These are phyloP conservation scores for Lophochroa leadbeateri DNA, from an alignment of 2,113 vertebrate species.

Conservation along the genomic window DNA sequence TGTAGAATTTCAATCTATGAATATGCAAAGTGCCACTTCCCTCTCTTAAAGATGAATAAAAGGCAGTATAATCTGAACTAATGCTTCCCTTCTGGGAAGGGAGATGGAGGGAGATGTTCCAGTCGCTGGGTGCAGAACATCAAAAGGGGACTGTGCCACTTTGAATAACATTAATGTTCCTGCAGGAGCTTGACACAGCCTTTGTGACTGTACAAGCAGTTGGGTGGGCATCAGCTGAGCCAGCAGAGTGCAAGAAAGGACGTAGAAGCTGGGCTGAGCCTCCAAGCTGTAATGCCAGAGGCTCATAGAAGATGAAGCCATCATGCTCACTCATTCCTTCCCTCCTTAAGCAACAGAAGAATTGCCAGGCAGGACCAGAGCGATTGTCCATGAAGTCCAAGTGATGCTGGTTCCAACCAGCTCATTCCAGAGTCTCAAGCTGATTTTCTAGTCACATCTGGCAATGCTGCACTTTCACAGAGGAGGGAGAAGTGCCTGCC, in stretches of 20 bases:
- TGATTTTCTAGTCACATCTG: not conserved
- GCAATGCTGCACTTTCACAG: not conserved
- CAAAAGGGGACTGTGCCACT: not conserved
- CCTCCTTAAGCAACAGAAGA: not conserved
- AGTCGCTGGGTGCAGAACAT: not conserved
- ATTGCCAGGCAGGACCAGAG: not conserved
- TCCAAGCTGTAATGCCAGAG: not conserved
- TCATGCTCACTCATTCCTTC: rapidly evolving
- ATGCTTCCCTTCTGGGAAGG: not conserved
- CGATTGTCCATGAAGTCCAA: not conserved
- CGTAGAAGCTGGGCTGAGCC: not conserved
- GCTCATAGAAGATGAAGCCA: not conserved
- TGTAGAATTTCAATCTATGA: not conserved
- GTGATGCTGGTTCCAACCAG: not conserved
- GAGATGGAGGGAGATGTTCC: not conserved
- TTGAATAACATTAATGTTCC: not conserved
- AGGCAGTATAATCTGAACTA: not conserved
- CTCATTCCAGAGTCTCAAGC: not conserved
- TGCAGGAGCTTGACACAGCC: not conserved
- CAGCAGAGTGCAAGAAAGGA: not conserved
- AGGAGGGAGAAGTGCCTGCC: not conserved
- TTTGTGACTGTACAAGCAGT: rapidly evolving
- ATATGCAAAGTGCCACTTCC: not conserved
- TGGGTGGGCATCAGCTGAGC: not conserved
- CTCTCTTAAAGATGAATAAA: not conserved